Evolutionary conservation across 2,113 vertebrate genomes (phyloP), one percentile per base, ranked within the genome.

Genomic region (Pristiophorus japonicus): DNA sequence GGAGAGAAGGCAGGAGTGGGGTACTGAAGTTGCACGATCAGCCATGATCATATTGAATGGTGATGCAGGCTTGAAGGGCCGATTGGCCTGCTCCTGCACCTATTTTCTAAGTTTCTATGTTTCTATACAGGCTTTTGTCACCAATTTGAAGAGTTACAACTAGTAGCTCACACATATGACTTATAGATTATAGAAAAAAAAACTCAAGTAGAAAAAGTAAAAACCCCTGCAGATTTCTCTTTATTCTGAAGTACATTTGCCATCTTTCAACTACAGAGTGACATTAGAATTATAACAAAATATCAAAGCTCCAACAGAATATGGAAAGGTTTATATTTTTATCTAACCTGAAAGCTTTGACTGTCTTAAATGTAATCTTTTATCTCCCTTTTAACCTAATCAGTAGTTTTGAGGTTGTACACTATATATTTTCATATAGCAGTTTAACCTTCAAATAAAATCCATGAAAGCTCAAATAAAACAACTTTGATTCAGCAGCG

Each of bases 251-350:
- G 45, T 3, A 30, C 51, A 22, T 65, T 91, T 92, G 59, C 34
- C 18, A 92, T 92, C 59, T 65, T 65, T 65, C 62, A 92, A 65
- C 30, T 16, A 38, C 10, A 65, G 90, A 92, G 30, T 45, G n/a
- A 63, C 51, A 91, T 91, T 91, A 27, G 51, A 90, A 90, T 55
- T 12, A 55, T 59, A 24, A 84, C 90, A 92, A 65, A 92, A 92
- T 62, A 92, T 92, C 59, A 62, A 65, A n/a, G 59, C 18, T 42
- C 62, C 42, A n/a, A 66, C 18, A 65, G 91, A 93, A 66, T n/a
- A 42, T 93, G 8, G 20, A 93, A 66, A 65, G 59, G 59, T 10
- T 90, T 66, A 88, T 55, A 88, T 65, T 7, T 22, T 42, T 45
- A 51, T 30, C 11, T 16, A 65, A 62, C 27, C 47, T 30, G 6